Percentiles rank a stretch among this genome's conserved stretches.
These are phyloP conservation scores for Gisinianus flammeolus DNA, from an alignment of 2,888 invertebrate species.

Conservation along the genomic window DNA sequence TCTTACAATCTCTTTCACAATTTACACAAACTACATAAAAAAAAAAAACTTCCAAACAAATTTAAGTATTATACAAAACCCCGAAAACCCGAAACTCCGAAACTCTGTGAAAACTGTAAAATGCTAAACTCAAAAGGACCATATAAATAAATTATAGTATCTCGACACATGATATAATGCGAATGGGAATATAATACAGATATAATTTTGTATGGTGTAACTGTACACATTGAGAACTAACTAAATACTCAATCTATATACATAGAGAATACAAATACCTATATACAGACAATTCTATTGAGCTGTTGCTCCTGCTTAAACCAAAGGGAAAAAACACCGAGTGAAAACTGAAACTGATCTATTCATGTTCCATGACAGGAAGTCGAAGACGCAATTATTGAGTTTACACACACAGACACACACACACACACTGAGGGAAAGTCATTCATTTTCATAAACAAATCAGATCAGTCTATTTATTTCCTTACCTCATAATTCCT, in stretches of 20 bases:
- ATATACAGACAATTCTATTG: too few relatives aligned
- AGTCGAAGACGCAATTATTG: slow-evolving; percentile 18
- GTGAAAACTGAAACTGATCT: background rate
- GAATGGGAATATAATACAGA: too few relatives aligned
- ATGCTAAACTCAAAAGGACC: background rate
- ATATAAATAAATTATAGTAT: background rate
- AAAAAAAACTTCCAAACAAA: slow-evolving; percentile 21
- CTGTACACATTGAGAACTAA: background rate
- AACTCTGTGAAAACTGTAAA: background rate
- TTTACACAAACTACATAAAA: slow-evolving; percentile 18
- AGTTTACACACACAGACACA: background rate
- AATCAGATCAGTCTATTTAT: background rate
- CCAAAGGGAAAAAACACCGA: too few relatives aligned
- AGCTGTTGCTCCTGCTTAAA: too few relatives aligned
- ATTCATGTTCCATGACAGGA: background rate
- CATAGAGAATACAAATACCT: too few relatives aligned
- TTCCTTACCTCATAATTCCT: slow-evolving; percentile 12
- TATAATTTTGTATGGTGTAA: too few relatives aligned
- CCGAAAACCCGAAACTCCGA: background rate
- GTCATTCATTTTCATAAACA: background rate
- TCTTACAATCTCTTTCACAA: slow-evolving; percentile 17
- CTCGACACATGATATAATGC: too few relatives aligned
- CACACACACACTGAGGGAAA: too few relatives aligned
- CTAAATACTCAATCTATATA: too few relatives aligned
- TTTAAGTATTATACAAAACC: background rate